Evolutionary conservation across 2,888 invertebrate species (phyloP).

Genomic region (Phorcus lineatus): DNA sequence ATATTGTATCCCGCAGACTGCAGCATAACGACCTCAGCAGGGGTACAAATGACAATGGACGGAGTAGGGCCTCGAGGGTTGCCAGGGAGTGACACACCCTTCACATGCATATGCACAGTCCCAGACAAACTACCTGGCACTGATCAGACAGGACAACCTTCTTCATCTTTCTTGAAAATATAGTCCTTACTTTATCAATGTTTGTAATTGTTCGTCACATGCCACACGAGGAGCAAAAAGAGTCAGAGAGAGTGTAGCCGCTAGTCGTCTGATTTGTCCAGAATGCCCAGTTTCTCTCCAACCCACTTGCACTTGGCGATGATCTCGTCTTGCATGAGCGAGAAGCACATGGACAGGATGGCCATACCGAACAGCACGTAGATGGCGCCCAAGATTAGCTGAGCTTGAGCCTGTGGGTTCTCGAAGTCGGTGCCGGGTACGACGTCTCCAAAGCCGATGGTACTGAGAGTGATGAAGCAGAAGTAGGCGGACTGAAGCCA

Average conservation of each 20-base stretch:
- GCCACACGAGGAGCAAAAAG: no score
- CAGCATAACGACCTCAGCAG: no score
- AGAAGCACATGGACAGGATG: constrained; percentile 76
- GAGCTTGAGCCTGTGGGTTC: constrained; percentile 65
- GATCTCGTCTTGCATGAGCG: constrained; percentile 75
- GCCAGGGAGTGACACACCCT: no score
- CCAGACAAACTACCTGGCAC: no score
- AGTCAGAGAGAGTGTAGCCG: neutral
- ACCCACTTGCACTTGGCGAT: constrained; percentile 74
- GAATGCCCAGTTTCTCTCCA: constrained; percentile 71
- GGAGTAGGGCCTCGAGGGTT: no score
- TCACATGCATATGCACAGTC: no score
- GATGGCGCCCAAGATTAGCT: constrained; percentile 70
- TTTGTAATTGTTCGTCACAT: no score
- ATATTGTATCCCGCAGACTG: no score
- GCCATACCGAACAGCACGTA: constrained; percentile 76
- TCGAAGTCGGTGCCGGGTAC: constrained; percentile 70
- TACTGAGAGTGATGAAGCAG: constrained; percentile 75
- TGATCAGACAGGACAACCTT: no score
- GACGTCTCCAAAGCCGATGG: constrained; percentile 75
- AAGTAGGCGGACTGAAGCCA: constrained; percentile 73
- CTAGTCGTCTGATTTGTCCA: constrained; percentile 62
- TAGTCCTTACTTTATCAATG: no score
- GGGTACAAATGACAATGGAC: no score
- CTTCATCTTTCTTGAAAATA: no score